Percentiles rank a stretch among this genome's conserved stretches.
Evolutionary conservation across 2,113 vertebrate genomes (phyloP).

Genomic region (Lepus europaeus): DNA sequence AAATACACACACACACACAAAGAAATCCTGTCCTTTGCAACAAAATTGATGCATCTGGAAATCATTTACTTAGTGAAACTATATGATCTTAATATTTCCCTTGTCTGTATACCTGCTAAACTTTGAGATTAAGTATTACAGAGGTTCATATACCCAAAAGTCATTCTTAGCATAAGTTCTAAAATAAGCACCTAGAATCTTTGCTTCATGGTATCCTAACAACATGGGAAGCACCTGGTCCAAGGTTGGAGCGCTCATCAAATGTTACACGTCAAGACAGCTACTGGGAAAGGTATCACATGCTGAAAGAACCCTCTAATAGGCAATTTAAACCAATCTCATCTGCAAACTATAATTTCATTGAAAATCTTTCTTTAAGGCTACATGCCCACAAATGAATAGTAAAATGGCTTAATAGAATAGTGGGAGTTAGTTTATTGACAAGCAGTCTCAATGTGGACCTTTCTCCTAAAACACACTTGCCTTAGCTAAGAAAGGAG

Average conservation of each 20-base stretch:
- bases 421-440: not conserved
- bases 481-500: not conserved
- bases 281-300: not conserved
- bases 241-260: not conserved
- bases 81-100: slow-evolving; percentile 32
- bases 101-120: not conserved
- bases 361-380: not conserved
- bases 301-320: not conserved
- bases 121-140: slow-evolving; percentile 42
- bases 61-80: slow-evolving; percentile 56
- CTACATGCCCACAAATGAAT: not conserved
- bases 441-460: not conserved
- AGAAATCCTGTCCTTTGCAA: too few species aligned
- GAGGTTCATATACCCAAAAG: slow-evolving; percentile 12
- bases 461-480: not conserved
- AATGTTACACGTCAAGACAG: not conserved
- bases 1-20: too few species aligned
- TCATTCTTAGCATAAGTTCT: not conserved
- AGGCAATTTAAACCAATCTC: not conserved
- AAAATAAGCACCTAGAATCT: slow-evolving; percentile 7
- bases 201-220: not conserved
- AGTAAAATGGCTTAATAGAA: slow-evolving; percentile 9
- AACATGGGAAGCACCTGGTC: not conserved
- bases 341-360: slow-evolving; percentile 1
- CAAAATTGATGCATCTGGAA: too few species aligned